Evolutionary conservation across 2,797 vertebrate species (phyloP), one percentile per base, ranked within the genome.

Genomic region (Sciaenops ocellatus): DNA sequence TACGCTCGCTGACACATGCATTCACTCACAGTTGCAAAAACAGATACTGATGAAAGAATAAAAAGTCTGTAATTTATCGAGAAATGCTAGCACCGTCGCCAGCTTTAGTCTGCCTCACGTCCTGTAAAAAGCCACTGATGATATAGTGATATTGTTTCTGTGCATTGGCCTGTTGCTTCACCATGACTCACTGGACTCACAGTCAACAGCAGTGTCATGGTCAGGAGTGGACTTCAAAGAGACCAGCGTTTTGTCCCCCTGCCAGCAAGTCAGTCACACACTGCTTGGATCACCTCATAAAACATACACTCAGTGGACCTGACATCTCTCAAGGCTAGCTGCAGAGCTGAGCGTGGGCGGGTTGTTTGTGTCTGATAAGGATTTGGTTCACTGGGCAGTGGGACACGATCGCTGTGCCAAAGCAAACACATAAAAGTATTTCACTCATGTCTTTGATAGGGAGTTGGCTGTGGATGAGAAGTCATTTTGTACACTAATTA

Each of bases 351-450:
- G 91, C 60, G 87, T 90, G 82, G 93, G 91, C 76, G 84, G 80
- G 38, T 87, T 94, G 91, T 94, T 94, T 92, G 89, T 77, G 79
- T 85, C 88, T 86, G 93, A 94, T 94, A 92, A 93, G 87, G 87
- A 76, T 84, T 84, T 71, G 87, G 90, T 89, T 91, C 88, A 85
- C 78, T 78, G 86, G 90, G 87, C 90, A 88, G 74, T 74, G 82
- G 75, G 67, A 78, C 74, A 28, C 13, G 51, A 89, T 82, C 41
- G 2, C 69, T 0, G 64, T 82, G 90, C 93, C 91, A 93, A 92
- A 87, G 80, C 83, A 93, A 91, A 92, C 87, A 90, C 87, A 88
- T 85, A 78, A 87, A 93, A 92, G 83, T 80, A 83, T 85, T 92
- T 90, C 83, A 87, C 85, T 86, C 76, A 46, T 84, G 89, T 74